Percentiles rank a stretch among this genome's conserved stretches.
These are phyloP conservation scores for Rousettus madagascariensis DNA, from an alignment of 2,797 vertebrate species.

Conservation along the genomic window DNA sequence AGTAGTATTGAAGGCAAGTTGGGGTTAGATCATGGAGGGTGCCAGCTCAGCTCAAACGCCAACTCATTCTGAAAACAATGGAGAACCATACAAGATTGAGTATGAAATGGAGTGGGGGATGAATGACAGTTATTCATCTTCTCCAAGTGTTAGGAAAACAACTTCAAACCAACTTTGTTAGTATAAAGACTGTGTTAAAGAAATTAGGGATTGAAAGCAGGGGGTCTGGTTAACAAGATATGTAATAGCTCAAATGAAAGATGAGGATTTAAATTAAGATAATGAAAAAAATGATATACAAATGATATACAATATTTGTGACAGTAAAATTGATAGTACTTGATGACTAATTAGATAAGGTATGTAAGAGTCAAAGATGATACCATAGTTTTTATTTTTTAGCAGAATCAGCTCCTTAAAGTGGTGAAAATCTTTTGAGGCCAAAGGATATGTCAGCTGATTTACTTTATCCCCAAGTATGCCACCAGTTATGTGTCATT, in stretches of 20 bases:
- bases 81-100: background rate
- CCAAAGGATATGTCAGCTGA: background rate
- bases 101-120: background rate
- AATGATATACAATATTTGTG: background rate
- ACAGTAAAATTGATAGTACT: background rate
- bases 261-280: background rate
- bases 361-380: background rate
- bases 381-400: background rate
- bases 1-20: background rate
- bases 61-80: background rate
- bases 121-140: background rate
- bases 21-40: background rate
- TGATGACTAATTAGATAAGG: background rate
- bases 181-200: background rate
- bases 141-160: background rate
- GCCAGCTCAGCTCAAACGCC: background rate
- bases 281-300: background rate
- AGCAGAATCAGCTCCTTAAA: background rate
- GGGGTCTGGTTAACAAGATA: background rate
- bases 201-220: background rate
- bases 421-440: background rate
- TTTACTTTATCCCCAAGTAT: constrained; percentile 1
- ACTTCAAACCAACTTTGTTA: background rate
- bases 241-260: background rate
- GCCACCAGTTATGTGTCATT: background rate